These are phyloP conservation scores for Meghimatium bilineatum DNA, from an alignment of 2,888 invertebrate species.

Conservation along the genomic window DNA sequence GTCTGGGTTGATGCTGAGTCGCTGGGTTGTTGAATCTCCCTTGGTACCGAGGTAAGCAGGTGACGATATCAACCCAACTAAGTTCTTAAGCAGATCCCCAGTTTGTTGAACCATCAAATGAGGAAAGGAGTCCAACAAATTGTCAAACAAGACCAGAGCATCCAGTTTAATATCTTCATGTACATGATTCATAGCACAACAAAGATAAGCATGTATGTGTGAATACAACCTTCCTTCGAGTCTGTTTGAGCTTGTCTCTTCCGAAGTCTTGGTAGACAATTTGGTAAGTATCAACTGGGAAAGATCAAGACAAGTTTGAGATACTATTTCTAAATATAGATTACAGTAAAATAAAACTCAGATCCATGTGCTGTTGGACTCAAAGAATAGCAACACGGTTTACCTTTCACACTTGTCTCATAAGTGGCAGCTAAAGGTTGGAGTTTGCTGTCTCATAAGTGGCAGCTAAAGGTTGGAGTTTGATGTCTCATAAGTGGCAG, in stretches of 20 bases:
- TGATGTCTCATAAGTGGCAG: no score
- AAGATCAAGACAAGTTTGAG: background rate
- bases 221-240: constrained; percentile 81
- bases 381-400: no score
- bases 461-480: no score
- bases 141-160: constrained; percentile 87
- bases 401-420: no score
- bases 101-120: constrained; percentile 81
- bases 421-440: no score
- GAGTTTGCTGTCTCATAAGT: no score
- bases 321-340: background rate
- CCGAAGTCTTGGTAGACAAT: constrained; percentile 15
- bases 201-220: constrained; percentile 86
- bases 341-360: background rate
- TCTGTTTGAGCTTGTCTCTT: background rate
- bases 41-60: constrained; percentile 37
- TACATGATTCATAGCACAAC: constrained; percentile 94
- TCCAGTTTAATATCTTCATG: constrained; percentile 88
- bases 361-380: no score
- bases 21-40: constrained; percentile 80
- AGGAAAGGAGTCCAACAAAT: constrained; percentile 84
- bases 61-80: constrained; percentile 38
- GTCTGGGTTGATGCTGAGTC: constrained; percentile 84
- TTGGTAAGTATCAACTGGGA: constrained; percentile 36
- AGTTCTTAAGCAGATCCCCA: constrained; percentile 44